Conservation (phyloP, 2,888 invertebrate genomes). For the Cepaea hortensis region DNA sequence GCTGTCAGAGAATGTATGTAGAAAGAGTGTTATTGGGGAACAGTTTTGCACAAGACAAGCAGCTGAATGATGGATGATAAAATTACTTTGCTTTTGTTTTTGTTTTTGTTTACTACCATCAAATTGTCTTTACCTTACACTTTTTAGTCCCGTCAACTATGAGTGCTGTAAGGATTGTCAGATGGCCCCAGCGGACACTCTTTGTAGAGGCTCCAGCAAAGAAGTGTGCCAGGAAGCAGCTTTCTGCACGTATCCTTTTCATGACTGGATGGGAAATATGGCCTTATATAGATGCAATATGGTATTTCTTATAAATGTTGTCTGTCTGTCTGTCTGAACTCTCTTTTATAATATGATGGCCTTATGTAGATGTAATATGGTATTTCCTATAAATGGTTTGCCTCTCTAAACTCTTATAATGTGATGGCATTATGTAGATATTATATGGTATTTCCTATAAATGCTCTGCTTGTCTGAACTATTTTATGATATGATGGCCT, state of each 20-base stretch:
- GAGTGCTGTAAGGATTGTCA: slow-evolving; percentile 94
- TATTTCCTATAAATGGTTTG: too few relatives aligned
- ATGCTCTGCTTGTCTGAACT: too few relatives aligned
- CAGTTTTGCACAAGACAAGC: too few relatives aligned
- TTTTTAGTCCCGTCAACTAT: slow-evolving; percentile 91
- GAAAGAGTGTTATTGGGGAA: too few relatives aligned
- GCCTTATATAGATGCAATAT: too few relatives aligned
- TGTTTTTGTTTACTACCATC: background rate
- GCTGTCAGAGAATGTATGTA: too few relatives aligned
- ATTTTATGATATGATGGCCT: too few relatives aligned
- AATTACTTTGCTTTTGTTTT: background rate
- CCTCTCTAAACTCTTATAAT: too few relatives aligned
- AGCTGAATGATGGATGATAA: too few relatives aligned
- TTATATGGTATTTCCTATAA: too few relatives aligned
- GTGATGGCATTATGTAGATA: too few relatives aligned
- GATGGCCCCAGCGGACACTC: slow-evolving; percentile 83
- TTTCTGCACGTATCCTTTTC: slow-evolving; percentile 65
- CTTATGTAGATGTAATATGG: too few relatives aligned
- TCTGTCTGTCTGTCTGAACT: background rate
- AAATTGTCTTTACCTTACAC: background rate
- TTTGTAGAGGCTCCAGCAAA: slow-evolving; percentile 54
- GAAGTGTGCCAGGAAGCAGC: slow-evolving; percentile 56
- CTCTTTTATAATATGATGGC: background rate
- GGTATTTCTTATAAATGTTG: background rate
- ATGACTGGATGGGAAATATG: background rate